A percentile compares a stretch with the other conserved stretches of the same genome.
Conservation (phyloP, 2,888 invertebrate species). For the Frankliniella intonsa region DNA sequence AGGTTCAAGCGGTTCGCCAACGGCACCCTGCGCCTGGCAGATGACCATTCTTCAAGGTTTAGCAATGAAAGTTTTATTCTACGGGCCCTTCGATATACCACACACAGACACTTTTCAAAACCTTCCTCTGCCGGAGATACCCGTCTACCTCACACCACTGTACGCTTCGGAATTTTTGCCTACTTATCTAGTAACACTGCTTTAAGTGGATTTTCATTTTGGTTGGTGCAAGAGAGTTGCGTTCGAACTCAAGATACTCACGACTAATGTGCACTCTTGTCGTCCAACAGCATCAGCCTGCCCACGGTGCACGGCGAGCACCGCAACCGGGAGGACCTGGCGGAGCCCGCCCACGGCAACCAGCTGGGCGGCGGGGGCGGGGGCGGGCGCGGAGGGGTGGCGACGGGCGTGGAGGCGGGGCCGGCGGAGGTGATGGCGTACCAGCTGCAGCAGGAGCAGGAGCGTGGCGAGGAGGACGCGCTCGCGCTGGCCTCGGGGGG, state of each 20-base stretch:
- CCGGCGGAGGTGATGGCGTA: constrained; percentile 6
- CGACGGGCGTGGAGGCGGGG: constrained; percentile 4
- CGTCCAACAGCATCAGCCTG: constrained; percentile 34
- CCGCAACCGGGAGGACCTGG: constrained; percentile 25
- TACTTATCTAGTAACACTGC: too few species aligned
- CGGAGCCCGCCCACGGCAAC: constrained; percentile 31
- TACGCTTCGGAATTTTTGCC: too few species aligned
- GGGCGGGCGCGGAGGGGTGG: not conserved
- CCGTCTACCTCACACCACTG: too few species aligned
- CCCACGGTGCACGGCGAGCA: constrained; percentile 31
- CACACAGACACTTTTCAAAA: too few species aligned
- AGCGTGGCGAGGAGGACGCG: not conserved
- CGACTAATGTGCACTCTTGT: not conserved
- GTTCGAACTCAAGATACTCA: constrained; percentile 31
- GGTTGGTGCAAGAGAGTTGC: not conserved
- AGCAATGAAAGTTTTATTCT: too few species aligned
- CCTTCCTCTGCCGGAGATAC: too few species aligned
- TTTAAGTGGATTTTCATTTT: too few species aligned
- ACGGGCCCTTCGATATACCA: too few species aligned
- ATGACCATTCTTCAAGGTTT: too few species aligned
- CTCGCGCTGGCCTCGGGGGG: not conserved
- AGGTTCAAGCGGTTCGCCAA: too few species aligned
- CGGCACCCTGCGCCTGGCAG: too few species aligned
- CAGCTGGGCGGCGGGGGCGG: constrained; percentile 31
- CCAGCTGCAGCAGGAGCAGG: constrained; percentile 5